A percentile compares a stretch with the other conserved stretches of the same genome.
These are phyloP conservation scores for Ophonus ardosiacus DNA, from an alignment of 2,888 invertebrate species.

Conservation along the genomic window DNA sequence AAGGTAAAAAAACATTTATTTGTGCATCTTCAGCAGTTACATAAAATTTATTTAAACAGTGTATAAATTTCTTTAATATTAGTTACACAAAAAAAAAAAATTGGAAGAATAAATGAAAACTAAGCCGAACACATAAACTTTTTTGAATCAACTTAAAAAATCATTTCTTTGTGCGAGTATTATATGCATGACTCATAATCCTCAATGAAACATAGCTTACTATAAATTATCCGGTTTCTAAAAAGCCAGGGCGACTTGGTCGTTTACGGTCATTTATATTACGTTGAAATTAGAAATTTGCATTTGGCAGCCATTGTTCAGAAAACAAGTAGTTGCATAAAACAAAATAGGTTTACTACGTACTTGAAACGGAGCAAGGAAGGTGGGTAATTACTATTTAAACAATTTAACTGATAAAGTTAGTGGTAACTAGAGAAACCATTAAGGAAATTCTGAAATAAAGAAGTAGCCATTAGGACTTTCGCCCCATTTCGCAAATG, in stretches of 20 bases:
- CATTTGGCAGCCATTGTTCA: neutral
- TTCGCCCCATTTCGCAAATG: conserved; percentile 28
- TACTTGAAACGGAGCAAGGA: neutral
- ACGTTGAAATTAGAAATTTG: neutral
- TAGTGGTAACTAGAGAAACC: conserved; percentile 30
- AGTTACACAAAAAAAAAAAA: too few species aligned
- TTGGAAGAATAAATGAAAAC: too few species aligned
- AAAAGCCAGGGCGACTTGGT: neutral
- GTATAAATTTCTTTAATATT: too few species aligned
- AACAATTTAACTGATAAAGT: conserved; percentile 36
- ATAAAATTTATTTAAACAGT: too few species aligned
- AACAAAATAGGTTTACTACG: conserved; percentile 1
- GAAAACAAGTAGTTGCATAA: neutral
- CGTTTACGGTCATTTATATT: neutral
- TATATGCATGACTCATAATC: too few species aligned
- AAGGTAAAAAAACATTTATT: too few species aligned
- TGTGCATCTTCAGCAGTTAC: too few species aligned
- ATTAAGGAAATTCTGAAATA: conserved; percentile 47
- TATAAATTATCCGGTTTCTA: neutral
- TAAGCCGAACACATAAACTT: too few species aligned
- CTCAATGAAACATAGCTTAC: neutral
- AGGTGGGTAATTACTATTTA: conserved; percentile 9
- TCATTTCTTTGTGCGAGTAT: too few species aligned
- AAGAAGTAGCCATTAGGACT: conserved; percentile 35
- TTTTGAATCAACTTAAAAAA: too few species aligned